Conservation (phyloP, 2,797 vertebrate species). For the Sternarchorhynchus goeldii region DNA sequence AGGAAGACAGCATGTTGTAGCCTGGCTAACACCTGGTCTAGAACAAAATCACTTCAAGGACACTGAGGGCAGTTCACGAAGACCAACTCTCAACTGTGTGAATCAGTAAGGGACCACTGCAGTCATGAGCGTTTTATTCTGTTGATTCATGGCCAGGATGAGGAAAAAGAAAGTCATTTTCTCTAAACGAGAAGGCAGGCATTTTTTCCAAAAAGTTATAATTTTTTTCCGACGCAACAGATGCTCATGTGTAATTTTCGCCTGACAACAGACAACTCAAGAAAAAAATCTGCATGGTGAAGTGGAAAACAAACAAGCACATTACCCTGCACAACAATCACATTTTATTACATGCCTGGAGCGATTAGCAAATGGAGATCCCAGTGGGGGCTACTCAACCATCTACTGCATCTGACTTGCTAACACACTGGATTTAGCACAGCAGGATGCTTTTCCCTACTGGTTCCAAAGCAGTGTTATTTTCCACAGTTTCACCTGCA, state of each 20-base stretch:
- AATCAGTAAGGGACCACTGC: too few species aligned
- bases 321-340: not conserved
- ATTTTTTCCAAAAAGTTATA: too few species aligned
- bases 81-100: too few species aligned
- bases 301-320: constrained; percentile 11
- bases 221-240: not conserved
- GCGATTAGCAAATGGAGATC: constrained; percentile 13
- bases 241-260: constrained; percentile 6
- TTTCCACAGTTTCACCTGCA: not conserved
- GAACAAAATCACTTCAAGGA: too few species aligned
- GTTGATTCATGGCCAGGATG: not conserved
- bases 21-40: too few species aligned
- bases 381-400: not conserved
- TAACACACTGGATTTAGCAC: not conserved
- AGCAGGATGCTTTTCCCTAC: not conserved
- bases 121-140: not conserved
- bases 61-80: too few species aligned
- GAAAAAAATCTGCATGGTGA: too few species aligned
- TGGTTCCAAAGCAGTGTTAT: too few species aligned
- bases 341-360: not conserved
- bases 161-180: not conserved
- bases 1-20: too few species aligned
- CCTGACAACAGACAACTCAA: not conserved
- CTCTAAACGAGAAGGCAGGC: too few species aligned
- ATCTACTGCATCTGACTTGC: not conserved